Evolutionary conservation across 2,888 invertebrate species (phyloP).

Genomic region (Tipula helvola): DNA sequence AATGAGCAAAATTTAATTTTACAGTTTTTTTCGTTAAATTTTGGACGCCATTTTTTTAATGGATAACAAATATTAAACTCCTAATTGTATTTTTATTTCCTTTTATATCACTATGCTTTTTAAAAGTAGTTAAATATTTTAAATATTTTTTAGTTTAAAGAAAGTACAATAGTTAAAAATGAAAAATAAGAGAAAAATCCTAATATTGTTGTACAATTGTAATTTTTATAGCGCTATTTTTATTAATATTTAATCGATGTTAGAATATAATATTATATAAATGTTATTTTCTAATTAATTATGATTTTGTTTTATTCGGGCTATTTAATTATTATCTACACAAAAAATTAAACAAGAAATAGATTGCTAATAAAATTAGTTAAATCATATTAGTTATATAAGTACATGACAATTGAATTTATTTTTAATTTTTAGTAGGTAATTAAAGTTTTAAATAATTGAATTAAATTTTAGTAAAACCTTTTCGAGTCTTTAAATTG

Average conservation of each 20-base stretch:
- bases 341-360: not conserved
- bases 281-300: not conserved
- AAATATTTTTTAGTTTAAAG: not conserved
- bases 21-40: not conserved
- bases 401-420: not conserved
- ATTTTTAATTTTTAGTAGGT: not conserved
- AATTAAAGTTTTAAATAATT: not conserved
- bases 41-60: not conserved
- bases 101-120: not conserved
- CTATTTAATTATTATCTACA: not conserved
- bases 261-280: not conserved
- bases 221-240: not conserved
- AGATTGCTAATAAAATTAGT: not conserved
- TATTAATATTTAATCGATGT: not conserved
- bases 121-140: not conserved
- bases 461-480: not conserved
- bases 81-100: not conserved
- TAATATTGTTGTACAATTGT: not conserved
- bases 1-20: constrained; percentile 4
- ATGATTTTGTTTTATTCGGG: not conserved
- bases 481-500: not conserved
- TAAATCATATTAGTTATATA: not conserved
- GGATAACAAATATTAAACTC: not conserved
- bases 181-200: not conserved
- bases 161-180: not conserved